Evolutionary conservation across 2,888 invertebrate species (phyloP).

Genomic region (Aleiodes alternator): DNA sequence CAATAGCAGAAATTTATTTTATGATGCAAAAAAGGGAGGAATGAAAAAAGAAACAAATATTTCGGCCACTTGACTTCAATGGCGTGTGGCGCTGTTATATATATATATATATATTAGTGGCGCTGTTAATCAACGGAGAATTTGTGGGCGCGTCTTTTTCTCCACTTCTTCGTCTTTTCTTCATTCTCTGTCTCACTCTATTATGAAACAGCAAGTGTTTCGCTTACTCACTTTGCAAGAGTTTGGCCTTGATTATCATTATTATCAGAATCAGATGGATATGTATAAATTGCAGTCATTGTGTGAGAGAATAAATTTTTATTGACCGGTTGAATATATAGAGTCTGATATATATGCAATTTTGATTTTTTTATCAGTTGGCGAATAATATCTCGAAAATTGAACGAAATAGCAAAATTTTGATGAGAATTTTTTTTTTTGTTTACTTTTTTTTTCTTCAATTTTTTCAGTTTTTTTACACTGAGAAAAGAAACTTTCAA

Average conservation of each 20-base stretch:
- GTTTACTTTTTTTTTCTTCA: too few relatives aligned
- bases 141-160: conserved; percentile 30
- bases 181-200: background rate
- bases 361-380: too few relatives aligned
- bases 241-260: conserved; percentile 16
- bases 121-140: conserved; percentile 11
- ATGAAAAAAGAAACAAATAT: background rate
- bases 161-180: background rate
- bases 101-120: too few relatives aligned
- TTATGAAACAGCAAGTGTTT: conserved; percentile 7
- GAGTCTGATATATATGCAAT: too few relatives aligned
- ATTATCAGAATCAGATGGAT: conserved; percentile 1
- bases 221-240: background rate
- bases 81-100: conserved; percentile 7
- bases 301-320: too few relatives aligned
- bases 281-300: background rate
- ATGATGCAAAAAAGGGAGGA: background rate
- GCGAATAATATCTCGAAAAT: too few relatives aligned
- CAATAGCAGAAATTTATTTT: background rate
- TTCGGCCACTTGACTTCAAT: conserved; percentile 12
- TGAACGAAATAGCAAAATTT: too few relatives aligned
- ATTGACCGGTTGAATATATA: too few relatives aligned
- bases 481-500: too few relatives aligned
- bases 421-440: too few relatives aligned
- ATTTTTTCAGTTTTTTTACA: too few relatives aligned